Base-by-base conservation (phyloP, 2,113 vertebrate species). In the Trogon surrucura region DNA sequence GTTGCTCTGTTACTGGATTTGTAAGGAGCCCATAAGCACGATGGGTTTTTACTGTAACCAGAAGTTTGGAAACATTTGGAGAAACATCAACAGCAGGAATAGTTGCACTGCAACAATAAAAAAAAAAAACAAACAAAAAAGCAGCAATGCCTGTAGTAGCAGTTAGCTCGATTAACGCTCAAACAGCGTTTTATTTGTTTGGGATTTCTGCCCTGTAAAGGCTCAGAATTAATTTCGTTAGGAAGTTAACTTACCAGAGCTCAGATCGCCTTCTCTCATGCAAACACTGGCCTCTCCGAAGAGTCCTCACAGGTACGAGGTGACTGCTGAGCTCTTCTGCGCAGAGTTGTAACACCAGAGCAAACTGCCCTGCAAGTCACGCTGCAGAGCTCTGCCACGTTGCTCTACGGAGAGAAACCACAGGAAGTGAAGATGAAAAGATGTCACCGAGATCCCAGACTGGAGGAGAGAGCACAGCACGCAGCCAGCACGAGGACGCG, bases 401-500 rank as follows among this genome's bases (percentile, higher is more conserved):
- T 9, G n/a, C 69, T 58, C 74, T 85, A 6, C 75, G 11, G 30
- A 36, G n/a, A 90, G 51, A 96, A 94, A 91, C 81, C 89, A 96
- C 97, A 96, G 96, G 97, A 97, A 97, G 54, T 5, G 0, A 34
- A 77, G 66, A 56, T 15, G n/a, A 41, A 22, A 15, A 53, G 27
- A 26, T 5, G 32, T 17, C 22, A 9, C 60, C 38, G 11, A 2
- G 61, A 25, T 5, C 41, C 41, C 41, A 41, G 41, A 13, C 41
- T 41, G 41, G 41, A 41, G 45, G 6, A 29, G 18, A 21, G 25
- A 6, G 80, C 21, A 10, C 8, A 44, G 48, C 73, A 22, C 26
- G 0, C 25, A 17, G 66, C 27, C 41, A 30, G 56, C 56, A 17
- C 34, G 2, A 6, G 10, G 0, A 6, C 2, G 4, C 0, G 21